Conservation (phyloP, 2,113 vertebrate species). For the Apodemus speciosus region DNA sequence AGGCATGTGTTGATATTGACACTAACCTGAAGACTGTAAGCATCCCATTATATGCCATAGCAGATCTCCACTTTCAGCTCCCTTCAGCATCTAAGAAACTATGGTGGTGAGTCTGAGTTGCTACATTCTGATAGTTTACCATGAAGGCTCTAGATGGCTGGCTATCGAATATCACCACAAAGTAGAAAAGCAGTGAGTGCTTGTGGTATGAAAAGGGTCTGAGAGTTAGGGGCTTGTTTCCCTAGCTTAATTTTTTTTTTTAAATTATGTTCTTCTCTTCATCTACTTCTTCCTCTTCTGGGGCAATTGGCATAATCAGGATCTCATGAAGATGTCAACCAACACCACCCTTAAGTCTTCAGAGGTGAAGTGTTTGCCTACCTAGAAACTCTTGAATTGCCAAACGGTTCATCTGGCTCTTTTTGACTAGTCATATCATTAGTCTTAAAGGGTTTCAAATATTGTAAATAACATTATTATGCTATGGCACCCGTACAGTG, state of each 20-base stretch:
- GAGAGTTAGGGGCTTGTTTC: neutral
- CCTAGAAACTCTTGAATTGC: neutral
- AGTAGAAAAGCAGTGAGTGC: neutral
- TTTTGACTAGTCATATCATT: neutral
- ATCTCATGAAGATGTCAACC: neutral
- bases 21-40: neutral
- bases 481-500: neutral
- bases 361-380: neutral
- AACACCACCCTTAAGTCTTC: neutral
- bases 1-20: conserved; percentile 10
- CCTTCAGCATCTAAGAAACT: neutral
- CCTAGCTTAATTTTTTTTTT: neutral
- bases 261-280: neutral
- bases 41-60: neutral
- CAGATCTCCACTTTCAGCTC: neutral
- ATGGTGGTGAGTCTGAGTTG: neutral
- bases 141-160: neutral
- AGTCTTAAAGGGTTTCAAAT: neutral
- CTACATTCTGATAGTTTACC: neutral
- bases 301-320: neutral
- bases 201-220: neutral
- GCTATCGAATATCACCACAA: neutral
- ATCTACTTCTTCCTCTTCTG: neutral
- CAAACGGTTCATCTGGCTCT: neutral
- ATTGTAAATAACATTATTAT: neutral